Evolutionary conservation across 1,140 invertebrate genomes (phyloP), one percentile per base, ranked within the genome.

Genomic region (Vollenhovia emeryi): DNA sequence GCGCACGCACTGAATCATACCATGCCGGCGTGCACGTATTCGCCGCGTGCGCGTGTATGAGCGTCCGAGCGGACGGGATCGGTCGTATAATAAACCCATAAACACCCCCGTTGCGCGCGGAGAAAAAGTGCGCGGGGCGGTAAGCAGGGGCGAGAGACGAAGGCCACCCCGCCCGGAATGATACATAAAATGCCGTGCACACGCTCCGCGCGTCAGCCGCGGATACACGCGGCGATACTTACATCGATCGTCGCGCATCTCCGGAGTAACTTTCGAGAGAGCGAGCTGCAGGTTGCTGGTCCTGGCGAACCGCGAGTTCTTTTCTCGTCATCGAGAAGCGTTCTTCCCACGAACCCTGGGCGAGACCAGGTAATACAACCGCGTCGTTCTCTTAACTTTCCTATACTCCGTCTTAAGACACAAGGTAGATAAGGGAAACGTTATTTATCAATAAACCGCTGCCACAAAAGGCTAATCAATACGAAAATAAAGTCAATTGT

Each of bases 21-120:
- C n/a, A n/a, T n/a, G 33, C 1, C 24, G 45, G 9, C 27, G 43
- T 27, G 18, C 13, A 21, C 73, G 1, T 24, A 55, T 48, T 86
- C 11, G 27, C 88, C 85, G 82, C 50, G 64, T 68, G 80, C 52
- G 33, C 57, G 74, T 91, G 86, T 88, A 89, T 86, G 89, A 87
- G 84, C 89, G 85, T 87, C 52, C 89, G 89, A 90, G 87, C 91
- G 80, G 85, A 71, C 91, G 90, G 90, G 87, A 90, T 91, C 88
- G 82, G 83, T 92, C 91, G 94, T 91, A 95, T 95, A 95, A 95
- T 94, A 95, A 94, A 94, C 93, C 94, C 94, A 94, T 95, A 95
- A 95, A 94, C 94, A 94, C 94, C 94, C 94, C 89, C 50, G 60
- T 40, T 43, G 45, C 24, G 52, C 48, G 48, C 30, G 9, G 48